Conservation (phyloP, 2,888 invertebrate species). For the Synergus itoensis region DNA sequence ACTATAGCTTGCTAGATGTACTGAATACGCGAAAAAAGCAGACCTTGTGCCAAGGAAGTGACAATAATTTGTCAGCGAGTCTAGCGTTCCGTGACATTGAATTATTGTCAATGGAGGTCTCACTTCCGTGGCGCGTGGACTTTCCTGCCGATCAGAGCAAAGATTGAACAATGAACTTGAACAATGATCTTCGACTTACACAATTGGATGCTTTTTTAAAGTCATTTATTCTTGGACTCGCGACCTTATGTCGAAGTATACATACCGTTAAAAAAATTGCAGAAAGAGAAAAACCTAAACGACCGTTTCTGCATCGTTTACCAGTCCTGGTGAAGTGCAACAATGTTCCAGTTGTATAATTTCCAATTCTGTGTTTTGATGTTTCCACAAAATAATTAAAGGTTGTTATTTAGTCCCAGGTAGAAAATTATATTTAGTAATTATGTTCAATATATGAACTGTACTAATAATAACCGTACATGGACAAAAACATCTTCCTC, state of each 20-base stretch:
- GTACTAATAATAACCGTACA: too few species aligned
- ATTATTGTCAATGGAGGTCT: conserved; percentile 50
- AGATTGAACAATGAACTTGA: conserved; percentile 59
- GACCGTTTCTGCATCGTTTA: conserved; percentile 31
- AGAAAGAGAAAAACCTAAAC: conserved; percentile 42
- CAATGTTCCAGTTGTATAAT: not conserved
- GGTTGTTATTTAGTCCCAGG: not conserved
- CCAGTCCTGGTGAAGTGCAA: conserved; percentile 4
- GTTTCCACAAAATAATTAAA: not conserved
- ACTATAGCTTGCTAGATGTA: conserved; percentile 30
- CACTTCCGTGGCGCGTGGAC: conserved; percentile 51
- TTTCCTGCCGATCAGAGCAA: conserved; percentile 46
- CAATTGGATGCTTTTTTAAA: conserved; percentile 55
- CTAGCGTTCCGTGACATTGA: conserved; percentile 29
- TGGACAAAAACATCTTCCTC: too few species aligned
- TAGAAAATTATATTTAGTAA: too few species aligned
- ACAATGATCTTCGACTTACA: conserved; percentile 58
- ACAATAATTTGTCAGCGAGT: conserved; percentile 54
- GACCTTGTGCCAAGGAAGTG: conserved; percentile 53
- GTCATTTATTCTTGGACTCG: conserved; percentile 52
- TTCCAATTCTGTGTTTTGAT: not conserved
- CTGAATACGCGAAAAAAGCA: conserved; percentile 45
- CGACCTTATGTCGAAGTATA: conserved; percentile 47
- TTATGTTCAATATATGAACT: too few species aligned
- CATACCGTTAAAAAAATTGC: not conserved